phyloP scores from a whole-genome alignment of 2,113 vertebrate genomes.

The Sapajus apella region DNA sequence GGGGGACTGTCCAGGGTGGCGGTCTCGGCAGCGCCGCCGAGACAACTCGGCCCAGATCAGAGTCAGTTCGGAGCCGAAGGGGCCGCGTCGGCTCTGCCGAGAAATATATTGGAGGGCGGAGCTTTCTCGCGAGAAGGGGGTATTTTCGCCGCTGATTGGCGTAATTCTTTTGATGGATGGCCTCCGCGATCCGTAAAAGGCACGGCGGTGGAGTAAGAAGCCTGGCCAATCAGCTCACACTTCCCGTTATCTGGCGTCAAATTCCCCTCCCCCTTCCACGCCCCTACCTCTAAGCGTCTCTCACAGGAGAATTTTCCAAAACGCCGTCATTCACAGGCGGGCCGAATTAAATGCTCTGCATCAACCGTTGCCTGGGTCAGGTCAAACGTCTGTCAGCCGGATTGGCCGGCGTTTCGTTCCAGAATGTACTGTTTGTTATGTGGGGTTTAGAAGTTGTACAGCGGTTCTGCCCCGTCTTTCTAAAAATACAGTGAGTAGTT shows the following conservation, averaged over 20 bases:
- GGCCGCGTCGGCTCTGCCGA: rapidly evolving
- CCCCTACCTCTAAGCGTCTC: neutral
- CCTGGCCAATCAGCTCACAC: slow-evolving; percentile 48
- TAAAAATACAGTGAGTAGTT: slow-evolving; percentile 27
- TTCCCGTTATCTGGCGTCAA: neutral
- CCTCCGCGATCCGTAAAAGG: neutral
- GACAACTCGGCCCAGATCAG: rapidly evolving
- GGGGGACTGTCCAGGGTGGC: slow-evolving; percentile 24
- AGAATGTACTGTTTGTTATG: slow-evolving; percentile 35
- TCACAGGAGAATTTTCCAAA: slow-evolving; percentile 36
- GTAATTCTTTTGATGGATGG: slow-evolving; percentile 21
- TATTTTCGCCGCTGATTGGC: slow-evolving; percentile 52
- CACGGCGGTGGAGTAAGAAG: neutral
- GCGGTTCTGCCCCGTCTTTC: neutral
- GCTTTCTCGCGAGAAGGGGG: neutral
- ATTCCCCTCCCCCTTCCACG: neutral
- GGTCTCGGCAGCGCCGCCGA: slow-evolving; percentile 32
- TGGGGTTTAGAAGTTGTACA: neutral
- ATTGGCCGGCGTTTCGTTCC: neutral
- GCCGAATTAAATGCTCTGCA: rapidly evolving
- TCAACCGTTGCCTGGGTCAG: neutral
- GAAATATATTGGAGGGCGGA: neutral
- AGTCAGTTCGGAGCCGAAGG: neutral
- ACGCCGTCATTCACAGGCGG: neutral
- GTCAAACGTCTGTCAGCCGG: neutral